phyloP scores from a whole-genome alignment of 2,113 vertebrate species.

The Enhydra lutris region DNA sequence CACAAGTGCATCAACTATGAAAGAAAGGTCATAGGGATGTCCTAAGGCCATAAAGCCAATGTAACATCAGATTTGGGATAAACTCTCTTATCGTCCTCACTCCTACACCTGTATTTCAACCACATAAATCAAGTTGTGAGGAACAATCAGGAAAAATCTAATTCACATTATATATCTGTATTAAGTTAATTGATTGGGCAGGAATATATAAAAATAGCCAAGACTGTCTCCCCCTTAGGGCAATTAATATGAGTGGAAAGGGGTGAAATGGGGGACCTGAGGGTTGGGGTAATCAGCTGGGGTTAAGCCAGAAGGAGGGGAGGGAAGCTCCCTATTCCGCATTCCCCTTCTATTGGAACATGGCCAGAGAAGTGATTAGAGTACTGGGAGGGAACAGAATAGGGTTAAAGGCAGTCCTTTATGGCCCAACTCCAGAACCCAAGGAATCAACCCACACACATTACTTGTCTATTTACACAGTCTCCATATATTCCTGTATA shows the following conservation, averaged over 20 bases:
- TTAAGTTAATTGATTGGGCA: constrained; percentile 57
- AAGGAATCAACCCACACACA: not conserved
- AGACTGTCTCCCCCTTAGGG: not conserved
- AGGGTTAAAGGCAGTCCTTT: constrained; percentile 38
- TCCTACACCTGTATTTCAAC: constrained; percentile 34
- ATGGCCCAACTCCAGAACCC: constrained; percentile 3
- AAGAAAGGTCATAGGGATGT: constrained; percentile 50
- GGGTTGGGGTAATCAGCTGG: not conserved
- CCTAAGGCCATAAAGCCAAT: constrained; percentile 20
- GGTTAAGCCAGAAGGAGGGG: not conserved
- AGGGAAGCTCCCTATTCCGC: not conserved
- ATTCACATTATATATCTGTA: constrained; percentile 37
- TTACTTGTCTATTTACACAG: constrained; percentile 1
- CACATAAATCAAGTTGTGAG: constrained; percentile 48
- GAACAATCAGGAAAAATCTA: constrained; percentile 46
- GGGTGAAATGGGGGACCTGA: not conserved
- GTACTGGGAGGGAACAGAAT: not conserved
- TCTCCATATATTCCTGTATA: constrained; percentile 22
- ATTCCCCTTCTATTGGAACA: not conserved
- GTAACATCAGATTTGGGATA: constrained; percentile 32
- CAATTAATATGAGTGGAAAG: not conserved
- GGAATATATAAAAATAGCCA: constrained; percentile 49
- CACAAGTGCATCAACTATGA: constrained; percentile 27
- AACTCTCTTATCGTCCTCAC: constrained; percentile 37
- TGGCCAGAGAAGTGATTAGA: not conserved